phyloP scores from a whole-genome alignment of 2,888 invertebrate genomes.

The Tenthredo distinguenda region DNA sequence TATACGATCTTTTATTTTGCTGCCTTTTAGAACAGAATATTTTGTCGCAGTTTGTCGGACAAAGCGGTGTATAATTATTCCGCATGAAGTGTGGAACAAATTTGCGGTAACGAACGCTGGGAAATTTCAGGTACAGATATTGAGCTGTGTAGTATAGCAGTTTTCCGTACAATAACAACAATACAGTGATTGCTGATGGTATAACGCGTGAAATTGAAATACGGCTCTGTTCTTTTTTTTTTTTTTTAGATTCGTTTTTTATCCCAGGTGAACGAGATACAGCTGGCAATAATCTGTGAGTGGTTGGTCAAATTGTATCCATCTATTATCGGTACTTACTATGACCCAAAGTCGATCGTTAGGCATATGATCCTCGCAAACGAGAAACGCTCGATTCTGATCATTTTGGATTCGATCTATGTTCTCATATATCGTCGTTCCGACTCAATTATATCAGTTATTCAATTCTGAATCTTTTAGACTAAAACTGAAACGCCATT shows the following conservation, averaged over 20 bases:
- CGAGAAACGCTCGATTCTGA: too few species aligned
- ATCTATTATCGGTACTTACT: not conserved
- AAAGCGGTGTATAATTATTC: not conserved
- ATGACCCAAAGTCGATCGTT: not conserved
- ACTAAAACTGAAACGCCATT: too few species aligned
- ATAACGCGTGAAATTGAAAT: too few species aligned
- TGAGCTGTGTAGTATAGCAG: not conserved
- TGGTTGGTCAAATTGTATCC: not conserved
- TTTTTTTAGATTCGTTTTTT: not conserved
- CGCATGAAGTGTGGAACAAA: not conserved
- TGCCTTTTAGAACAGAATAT: not conserved
- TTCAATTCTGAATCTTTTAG: too few species aligned
- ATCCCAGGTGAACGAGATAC: not conserved
- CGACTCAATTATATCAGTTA: too few species aligned
- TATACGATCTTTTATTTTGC: not conserved
- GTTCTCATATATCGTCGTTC: too few species aligned
- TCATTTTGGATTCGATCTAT: too few species aligned
- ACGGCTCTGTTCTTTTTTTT: not conserved
- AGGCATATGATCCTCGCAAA: not conserved
- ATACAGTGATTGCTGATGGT: not conserved
- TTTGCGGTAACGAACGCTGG: not conserved
- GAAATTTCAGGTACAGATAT: not conserved
- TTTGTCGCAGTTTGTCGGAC: not conserved
- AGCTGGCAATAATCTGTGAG: not conserved
- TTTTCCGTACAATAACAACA: not conserved